Percentiles rank a stretch among this genome's conserved stretches.
Conservation (phyloP, 2,113 vertebrate genomes). For the Orcinus orca region DNA sequence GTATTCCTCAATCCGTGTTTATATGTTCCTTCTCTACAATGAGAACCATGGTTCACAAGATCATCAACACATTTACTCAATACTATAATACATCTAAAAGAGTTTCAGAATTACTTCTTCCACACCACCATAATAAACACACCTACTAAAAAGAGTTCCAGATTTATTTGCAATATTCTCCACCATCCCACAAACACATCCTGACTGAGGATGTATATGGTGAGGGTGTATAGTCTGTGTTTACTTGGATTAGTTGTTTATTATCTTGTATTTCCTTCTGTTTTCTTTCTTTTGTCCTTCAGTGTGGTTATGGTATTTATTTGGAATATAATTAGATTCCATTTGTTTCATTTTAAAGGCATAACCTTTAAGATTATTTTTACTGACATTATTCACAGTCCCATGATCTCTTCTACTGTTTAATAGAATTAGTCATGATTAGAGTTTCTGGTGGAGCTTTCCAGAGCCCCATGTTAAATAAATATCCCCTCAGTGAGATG, state of each 20-base stretch:
- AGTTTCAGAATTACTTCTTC: slow-evolving; percentile 20
- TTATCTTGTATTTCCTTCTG: not conserved
- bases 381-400: not conserved
- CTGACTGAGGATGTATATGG: not conserved
- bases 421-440: slow-evolving; percentile 17
- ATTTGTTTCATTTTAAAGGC: slow-evolving; percentile 49
- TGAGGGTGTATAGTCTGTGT: not conserved
- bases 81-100: slow-evolving; percentile 10
- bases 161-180: slow-evolving; percentile 1
- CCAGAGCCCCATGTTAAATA: not conserved
- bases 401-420: slow-evolving; percentile 20
- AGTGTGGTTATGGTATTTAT: slow-evolving; percentile 31
- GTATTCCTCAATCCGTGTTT: not conserved
- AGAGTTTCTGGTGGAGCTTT: not conserved
- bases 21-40: not conserved
- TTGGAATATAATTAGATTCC: slow-evolving; percentile 43
- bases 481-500: not conserved
- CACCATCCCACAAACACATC: not conserved
- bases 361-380: not conserved
- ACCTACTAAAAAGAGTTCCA: slow-evolving; percentile 20
- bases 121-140: slow-evolving; percentile 13
- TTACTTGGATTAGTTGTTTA: slow-evolving; percentile 33
- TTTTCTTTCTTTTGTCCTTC: not conserved
- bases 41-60: not conserved
- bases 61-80: slow-evolving; percentile 9